These are phyloP conservation scores for Aulostomus chinensis DNA, from an alignment of 2,797 vertebrate genomes.

Conservation along the genomic window DNA sequence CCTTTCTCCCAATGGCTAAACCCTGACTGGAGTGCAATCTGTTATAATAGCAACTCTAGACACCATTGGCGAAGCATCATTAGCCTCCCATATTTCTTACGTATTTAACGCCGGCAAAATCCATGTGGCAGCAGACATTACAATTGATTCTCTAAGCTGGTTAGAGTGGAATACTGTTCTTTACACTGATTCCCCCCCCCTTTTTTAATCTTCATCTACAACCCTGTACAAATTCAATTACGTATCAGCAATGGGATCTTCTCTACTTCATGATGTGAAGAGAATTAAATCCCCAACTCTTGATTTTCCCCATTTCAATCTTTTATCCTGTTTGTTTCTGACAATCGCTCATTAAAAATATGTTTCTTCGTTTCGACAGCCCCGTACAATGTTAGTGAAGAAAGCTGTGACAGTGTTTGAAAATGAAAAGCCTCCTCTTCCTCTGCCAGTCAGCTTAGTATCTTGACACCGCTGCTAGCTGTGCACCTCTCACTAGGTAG, in stretches of 20 bases:
- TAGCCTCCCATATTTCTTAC: slow-evolving; percentile 54
- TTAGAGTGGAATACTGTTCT: too few relatives aligned
- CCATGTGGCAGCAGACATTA: slow-evolving; percentile 25
- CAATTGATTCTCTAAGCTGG: too few relatives aligned
- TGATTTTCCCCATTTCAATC: slow-evolving; percentile 6
- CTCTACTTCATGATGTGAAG: too few relatives aligned
- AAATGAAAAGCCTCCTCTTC: slow-evolving; percentile 39
- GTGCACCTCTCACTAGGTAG: slow-evolving; percentile 46
- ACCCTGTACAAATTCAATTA: slow-evolving; percentile 17
- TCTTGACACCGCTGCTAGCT: slow-evolving; percentile 24
- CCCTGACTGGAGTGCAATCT: slow-evolving; percentile 67
- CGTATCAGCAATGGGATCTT: slow-evolving; percentile 5
- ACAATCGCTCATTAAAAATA: too few relatives aligned
- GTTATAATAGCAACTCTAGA: slow-evolving; percentile 72
- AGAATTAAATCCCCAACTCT: slow-evolving; percentile 13
- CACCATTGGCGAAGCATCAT: slow-evolving; percentile 67
- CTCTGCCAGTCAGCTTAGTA: slow-evolving; percentile 50
- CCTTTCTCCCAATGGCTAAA: slow-evolving; percentile 63
- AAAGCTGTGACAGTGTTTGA: slow-evolving; percentile 27
- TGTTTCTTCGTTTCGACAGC: too few relatives aligned
- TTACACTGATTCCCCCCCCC: too few relatives aligned
- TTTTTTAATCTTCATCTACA: too few relatives aligned
- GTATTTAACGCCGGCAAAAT: slow-evolving; percentile 47
- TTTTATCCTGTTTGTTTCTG: too few relatives aligned
- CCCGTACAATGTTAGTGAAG: slow-evolving; percentile 15